Evolutionary conservation across 2,797 vertebrate genomes (phyloP).

Genomic region (Xenopus petersii): DNA sequence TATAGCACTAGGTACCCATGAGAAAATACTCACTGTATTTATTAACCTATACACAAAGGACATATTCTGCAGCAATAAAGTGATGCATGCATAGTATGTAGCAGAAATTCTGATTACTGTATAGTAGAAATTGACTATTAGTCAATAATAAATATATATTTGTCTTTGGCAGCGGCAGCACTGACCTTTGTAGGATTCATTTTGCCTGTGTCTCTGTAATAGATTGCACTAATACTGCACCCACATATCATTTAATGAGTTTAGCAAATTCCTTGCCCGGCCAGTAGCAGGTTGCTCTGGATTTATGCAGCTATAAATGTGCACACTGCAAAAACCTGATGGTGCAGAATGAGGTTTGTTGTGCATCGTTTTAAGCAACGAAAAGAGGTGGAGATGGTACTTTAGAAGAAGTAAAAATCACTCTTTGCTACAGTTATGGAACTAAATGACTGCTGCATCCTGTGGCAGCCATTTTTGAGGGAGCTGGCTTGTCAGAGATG

Average conservation of each 20-base stretch:
- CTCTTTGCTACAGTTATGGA: too few species aligned
- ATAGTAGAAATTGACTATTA: conserved; percentile 6
- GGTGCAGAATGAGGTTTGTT: conserved; percentile 3
- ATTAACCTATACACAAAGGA: too few species aligned
- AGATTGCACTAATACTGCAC: conserved; percentile 36
- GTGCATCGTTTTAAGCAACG: neutral
- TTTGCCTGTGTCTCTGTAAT: conserved; percentile 11
- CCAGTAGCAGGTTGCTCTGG: conserved; percentile 14
- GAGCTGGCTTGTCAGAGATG: too few species aligned
- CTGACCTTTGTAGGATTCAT: conserved; percentile 34
- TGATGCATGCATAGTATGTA: neutral
- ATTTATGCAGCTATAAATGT: conserved; percentile 40
- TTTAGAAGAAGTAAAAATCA: too few species aligned
- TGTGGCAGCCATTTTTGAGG: too few species aligned
- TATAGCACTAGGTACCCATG: too few species aligned
- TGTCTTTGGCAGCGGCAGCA: conserved; percentile 15
- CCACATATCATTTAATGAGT: conserved; percentile 36
- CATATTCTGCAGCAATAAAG: conserved; percentile 6
- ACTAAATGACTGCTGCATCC: too few species aligned
- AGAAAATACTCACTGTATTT: too few species aligned
- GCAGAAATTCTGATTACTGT: conserved; percentile 11
- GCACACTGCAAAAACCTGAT: conserved; percentile 11
- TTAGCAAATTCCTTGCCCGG: conserved; percentile 30
- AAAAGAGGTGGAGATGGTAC: too few species aligned
- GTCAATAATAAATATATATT: neutral